Evolutionary conservation across 1,140 invertebrate species (phyloP), one percentile per base, ranked within the genome.

Genomic region (Mamestra configurata): DNA sequence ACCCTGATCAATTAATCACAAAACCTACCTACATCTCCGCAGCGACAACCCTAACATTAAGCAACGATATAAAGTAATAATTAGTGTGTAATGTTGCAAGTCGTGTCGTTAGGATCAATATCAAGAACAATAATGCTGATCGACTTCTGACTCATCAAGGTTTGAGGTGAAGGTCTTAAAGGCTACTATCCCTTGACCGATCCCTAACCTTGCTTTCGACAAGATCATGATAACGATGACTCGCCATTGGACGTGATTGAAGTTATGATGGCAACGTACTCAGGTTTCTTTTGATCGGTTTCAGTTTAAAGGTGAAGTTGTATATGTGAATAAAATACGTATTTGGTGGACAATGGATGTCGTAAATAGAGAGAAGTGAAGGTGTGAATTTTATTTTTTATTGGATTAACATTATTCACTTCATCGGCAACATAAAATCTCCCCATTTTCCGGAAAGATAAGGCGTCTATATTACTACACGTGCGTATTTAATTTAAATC

Each of bases 181-280:
- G 75, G 70, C 43, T 49, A 82, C 84, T 91, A 92, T 92, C 93
- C 92, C 91, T 93, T 94, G 91, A 93, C 92, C 93, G 89, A 84
- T 91, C 91, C 92, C 88, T 87, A 88, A 84, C 93, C 92, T 94
- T 93, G 90, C 92, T 93, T 94, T 93, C 92, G 87, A 90, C 89
- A 83, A 84, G 90, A 92, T 93, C 84, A 82, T 84, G 89, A 93
- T 93, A 93, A 90, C 88, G 82, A 78, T 86, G 82, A 84, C 87
- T 85, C 80, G 87, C 85, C 82, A 89, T 92, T 91, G 79, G 90
- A 80, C 76, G 82, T 86, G 87, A 93, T 90, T 89, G 87, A 88
- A 88, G 83, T 84, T 80, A 83, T 82, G 85, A 87, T 84, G 84
- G 83, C 24, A 66, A 68, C 68, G 35, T 18, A 49, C 40, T 76